phyloP scores from a whole-genome alignment of 1,140 invertebrate species.

The Adoxophyes honmai region DNA sequence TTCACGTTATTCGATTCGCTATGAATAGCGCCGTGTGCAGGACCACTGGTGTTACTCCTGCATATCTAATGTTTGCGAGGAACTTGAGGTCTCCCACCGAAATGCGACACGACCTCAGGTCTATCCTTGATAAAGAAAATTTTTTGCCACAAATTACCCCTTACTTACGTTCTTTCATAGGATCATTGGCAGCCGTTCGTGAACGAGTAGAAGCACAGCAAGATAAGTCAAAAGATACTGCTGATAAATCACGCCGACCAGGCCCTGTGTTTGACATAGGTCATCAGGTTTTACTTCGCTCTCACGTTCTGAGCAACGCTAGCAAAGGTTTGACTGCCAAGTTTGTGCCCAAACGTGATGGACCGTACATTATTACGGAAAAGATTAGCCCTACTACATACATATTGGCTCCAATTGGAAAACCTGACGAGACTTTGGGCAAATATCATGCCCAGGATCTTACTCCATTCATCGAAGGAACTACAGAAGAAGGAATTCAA shows the following conservation, averaged over 20 bases:
- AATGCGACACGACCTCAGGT: not conserved
- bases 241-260: not conserved
- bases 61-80: not conserved
- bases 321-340: not conserved
- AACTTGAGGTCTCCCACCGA: not conserved
- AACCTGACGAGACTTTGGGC: too few relatives aligned
- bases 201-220: not conserved
- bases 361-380: not conserved
- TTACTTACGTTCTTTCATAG: not conserved
- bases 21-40: not conserved
- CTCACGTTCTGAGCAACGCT: not conserved
- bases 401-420: too few relatives aligned
- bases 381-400: not conserved
- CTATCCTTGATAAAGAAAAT: not conserved
- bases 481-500: too few relatives aligned
- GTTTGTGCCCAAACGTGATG: not conserved
- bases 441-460: too few relatives aligned
- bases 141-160: not conserved
- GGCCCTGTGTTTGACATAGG: not conserved
- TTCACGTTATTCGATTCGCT: not conserved
- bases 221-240: not conserved
- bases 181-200: not conserved
- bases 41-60: not conserved
- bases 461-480: too few relatives aligned
- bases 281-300: not conserved